Base-by-base conservation (phyloP, 2,888 invertebrate genomes). In the Amiota communis region DNA sequence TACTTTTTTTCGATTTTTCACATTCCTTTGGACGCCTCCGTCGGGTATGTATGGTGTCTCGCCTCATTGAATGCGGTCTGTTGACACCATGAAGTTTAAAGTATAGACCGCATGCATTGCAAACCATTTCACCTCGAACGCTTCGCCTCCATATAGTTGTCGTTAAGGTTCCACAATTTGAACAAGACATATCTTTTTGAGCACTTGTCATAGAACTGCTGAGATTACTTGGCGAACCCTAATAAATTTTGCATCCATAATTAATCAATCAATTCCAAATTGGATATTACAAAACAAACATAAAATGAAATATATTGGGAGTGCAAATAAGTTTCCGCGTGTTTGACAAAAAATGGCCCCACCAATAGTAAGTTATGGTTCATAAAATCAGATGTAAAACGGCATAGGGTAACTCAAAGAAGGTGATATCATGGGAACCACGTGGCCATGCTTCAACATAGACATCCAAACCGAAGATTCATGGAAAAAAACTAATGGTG, bases 81-180 rank as follows among this genome's bases (percentile, higher is more conserved):
- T 97, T 96, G 71, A 97, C 95, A 78, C 96, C 96, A 90, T 99
- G 99, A 81, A 99, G 92, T 91, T 99, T 99, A 91, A 94, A 98
- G 91, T 99, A 99, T 53, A 99, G 93, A 0, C 98, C 99, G 90
- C 99, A 99, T 57, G 99, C 99, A 91, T 99, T 99, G 91, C 99
- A 99, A 75, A 99, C 99, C 92, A 99, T 98, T 91, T 99, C 98
- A 2, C 98, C 98, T 86, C 96, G 94, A 86, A 96, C 93, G 91
- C 98, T 98, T 82, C 99, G 92, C 85, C 99, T 92, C 99, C 99
- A 99, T 78, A 99, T 95, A 0, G 99, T 99, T 74, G 99, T 99
- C 56, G 96, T 97, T 89, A 95, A 94, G n/a, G 99, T 99, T 79
- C 96, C 95, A 90, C 99, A 99, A 92, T 99, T 99, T 81, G 96